phyloP scores from a whole-genome alignment of 2,888 invertebrate species.

The Mamestra brassicae region DNA sequence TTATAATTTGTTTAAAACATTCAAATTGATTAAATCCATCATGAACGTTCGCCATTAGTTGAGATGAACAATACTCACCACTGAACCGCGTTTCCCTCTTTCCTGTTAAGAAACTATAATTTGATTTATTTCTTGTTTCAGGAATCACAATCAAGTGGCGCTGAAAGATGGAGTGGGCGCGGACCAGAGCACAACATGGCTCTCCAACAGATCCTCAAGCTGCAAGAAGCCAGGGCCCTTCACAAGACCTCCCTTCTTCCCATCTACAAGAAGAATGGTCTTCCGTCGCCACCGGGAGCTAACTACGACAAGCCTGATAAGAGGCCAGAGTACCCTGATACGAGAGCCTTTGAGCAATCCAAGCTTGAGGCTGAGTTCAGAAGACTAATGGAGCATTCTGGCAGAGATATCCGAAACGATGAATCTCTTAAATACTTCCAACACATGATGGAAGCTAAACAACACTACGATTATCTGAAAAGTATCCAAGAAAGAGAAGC shows the following conservation, averaged over 20 bases:
- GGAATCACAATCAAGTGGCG: slow-evolving; percentile 95
- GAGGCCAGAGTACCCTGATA: slow-evolving; percentile 84
- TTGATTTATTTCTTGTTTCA: slow-evolving; percentile 87
- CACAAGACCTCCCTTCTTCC: slow-evolving; percentile 90
- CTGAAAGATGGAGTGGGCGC: slow-evolving; percentile 97
- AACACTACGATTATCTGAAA: slow-evolving; percentile 84
- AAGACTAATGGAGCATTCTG: slow-evolving; percentile 91
- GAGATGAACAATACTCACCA: background rate
- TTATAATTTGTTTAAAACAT: slow-evolving; percentile 33
- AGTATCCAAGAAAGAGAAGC: slow-evolving; percentile 84
- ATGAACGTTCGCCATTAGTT: background rate
- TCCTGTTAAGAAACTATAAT: slow-evolving; percentile 1
- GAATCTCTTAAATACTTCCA: slow-evolving; percentile 87
- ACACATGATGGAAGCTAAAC: slow-evolving; percentile 88
- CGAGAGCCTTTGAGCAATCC: slow-evolving; percentile 84
- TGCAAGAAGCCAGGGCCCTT: slow-evolving; percentile 96
- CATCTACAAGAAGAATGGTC: slow-evolving; percentile 86
- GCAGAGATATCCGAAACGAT: slow-evolving; percentile 84
- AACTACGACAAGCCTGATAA: slow-evolving; percentile 83
- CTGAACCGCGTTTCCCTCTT: no score
- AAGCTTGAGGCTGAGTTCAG: slow-evolving; percentile 91
- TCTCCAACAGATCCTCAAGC: slow-evolving; percentile 97
- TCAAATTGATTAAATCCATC: background rate
- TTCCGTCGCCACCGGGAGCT: slow-evolving; percentile 90
- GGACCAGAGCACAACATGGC: slow-evolving; percentile 98